These are phyloP conservation scores for Periophthalmodon schlosseri DNA, from an alignment of 2,113 vertebrate genomes.

Conservation along the genomic window DNA sequence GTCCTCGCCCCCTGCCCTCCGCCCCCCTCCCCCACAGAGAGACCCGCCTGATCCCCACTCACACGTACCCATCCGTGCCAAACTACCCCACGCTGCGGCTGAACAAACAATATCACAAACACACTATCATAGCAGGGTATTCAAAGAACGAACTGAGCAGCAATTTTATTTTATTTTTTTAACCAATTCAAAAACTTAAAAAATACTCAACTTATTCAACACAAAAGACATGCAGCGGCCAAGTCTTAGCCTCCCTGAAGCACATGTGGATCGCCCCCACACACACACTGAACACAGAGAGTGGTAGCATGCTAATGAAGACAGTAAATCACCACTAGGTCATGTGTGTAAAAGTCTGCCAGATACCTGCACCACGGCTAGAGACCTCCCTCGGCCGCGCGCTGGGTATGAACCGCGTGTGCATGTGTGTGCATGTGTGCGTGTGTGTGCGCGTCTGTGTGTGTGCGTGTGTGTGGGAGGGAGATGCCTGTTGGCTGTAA, in stretches of 20 bases:
- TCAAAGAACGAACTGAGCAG: conserved; percentile 17
- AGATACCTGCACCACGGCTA: conserved; percentile 74
- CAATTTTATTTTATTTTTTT: conserved; percentile 15
- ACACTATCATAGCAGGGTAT: conserved; percentile 28
- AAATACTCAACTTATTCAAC: conserved; percentile 46
- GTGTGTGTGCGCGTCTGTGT: background rate
- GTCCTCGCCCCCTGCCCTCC: conserved; percentile 72
- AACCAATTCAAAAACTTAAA: conserved; percentile 39
- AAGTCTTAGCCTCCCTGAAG: conserved; percentile 59
- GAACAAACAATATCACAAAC: conserved; percentile 49
- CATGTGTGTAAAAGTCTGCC: conserved; percentile 77
- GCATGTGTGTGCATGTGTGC: background rate
- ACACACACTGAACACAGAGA: conserved; percentile 38
- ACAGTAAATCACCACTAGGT: conserved; percentile 79
- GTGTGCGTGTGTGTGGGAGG: conserved; percentile 23
- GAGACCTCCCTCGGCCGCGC: conserved; percentile 65
- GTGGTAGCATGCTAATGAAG: conserved; percentile 73
- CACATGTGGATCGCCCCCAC: conserved; percentile 52
- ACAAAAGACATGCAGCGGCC: conserved; percentile 52
- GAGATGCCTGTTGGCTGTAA: conserved; percentile 69
- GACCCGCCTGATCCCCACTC: conserved; percentile 52
- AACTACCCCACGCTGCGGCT: conserved; percentile 56
- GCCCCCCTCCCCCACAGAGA: conserved; percentile 62
- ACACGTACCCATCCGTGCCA: conserved; percentile 51
- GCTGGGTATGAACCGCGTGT: conserved; percentile 12